These are phyloP conservation scores for Deilephila porcellus DNA, from an alignment of 2,888 invertebrate species.

Conservation along the genomic window DNA sequence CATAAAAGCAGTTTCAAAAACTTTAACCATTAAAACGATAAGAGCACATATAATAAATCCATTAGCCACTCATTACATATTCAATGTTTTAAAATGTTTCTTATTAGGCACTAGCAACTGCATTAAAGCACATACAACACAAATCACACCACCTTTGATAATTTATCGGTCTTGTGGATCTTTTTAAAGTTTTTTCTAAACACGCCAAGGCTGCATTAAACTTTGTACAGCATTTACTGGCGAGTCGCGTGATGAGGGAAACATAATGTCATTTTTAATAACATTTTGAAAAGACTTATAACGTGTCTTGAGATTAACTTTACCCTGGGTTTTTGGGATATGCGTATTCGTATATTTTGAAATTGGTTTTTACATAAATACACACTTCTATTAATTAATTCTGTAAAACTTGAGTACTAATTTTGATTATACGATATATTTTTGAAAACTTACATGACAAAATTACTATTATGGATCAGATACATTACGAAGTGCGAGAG, in stretches of 20 bases:
- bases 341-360: not conserved
- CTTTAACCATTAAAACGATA: not conserved
- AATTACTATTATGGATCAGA: too few species aligned
- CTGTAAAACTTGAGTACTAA: too few species aligned
- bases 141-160: slow-evolving; percentile 53
- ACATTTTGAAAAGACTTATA: not conserved
- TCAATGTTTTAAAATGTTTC: slow-evolving; percentile 8
- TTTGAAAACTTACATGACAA: too few species aligned
- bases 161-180: slow-evolving; percentile 53
- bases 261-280: slow-evolving; percentile 39
- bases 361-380: not conserved
- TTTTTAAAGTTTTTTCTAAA: slow-evolving; percentile 58
- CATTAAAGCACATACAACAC: slow-evolving; percentile 39
- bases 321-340: not conserved
- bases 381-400: too few species aligned
- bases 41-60: slow-evolving; percentile 3
- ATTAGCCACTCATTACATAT: not conserved
- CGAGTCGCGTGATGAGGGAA: slow-evolving; percentile 54
- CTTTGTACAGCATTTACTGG: slow-evolving; percentile 43
- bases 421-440: too few species aligned
- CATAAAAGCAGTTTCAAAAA: not conserved
- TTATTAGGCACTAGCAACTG: slow-evolving; percentile 40
- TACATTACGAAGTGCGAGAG: too few species aligned
- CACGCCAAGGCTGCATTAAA: slow-evolving; percentile 73
- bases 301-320: not conserved